Base-by-base conservation (phyloP, 1,140 invertebrate species). In the Dinothrombium tinctorium region DNA sequence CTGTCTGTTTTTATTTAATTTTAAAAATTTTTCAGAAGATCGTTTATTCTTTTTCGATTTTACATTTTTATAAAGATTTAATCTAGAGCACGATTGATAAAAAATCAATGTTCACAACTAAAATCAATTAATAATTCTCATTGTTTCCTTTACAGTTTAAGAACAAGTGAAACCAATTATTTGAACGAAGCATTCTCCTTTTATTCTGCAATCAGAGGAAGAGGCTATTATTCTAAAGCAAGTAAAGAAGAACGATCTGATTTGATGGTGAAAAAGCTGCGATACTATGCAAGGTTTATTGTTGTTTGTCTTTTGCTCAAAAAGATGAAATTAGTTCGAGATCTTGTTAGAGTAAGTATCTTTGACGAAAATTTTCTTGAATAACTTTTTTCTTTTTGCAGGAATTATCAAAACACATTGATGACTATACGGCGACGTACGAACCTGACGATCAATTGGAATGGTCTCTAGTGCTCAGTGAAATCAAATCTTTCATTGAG, bases 201-300 rank as follows among this genome's bases (percentile, higher is more conserved):
- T 60, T 95, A 95, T 64, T 77, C 80, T 21, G 87, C 87, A 2
- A 96, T 96, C 51, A 61, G 86, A 44, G 78, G 79, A 36, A 64
- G 89, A 51, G 80, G 78, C 3, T 96, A 95, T 57, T 96, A 94
- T 56, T 87, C 82, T 31, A 71, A 84, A 53, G 83, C 83, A 0
- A 74, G 72, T 40, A 87, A 89, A 58, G 86, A 92, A 58, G 82
- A 90, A 60, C 74, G 73, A 54, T 82, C 81, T 46, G 87, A 94
- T 57, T 60, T 96, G 44, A 90, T 94, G 81, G 83, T 96, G 33
- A 96, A 96, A 60, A 95, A 95, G 60, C 61, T 95, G 17, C 67
- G 89, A 37, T 96, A 90, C 56, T 94, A 92, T 60, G 87, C 87
- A 17, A 68, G 89, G 37, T 96, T 90, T 58, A 94, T 94, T 52